Base-by-base conservation (phyloP, 2,888 invertebrate species). In the Blastobasis adustella region DNA sequence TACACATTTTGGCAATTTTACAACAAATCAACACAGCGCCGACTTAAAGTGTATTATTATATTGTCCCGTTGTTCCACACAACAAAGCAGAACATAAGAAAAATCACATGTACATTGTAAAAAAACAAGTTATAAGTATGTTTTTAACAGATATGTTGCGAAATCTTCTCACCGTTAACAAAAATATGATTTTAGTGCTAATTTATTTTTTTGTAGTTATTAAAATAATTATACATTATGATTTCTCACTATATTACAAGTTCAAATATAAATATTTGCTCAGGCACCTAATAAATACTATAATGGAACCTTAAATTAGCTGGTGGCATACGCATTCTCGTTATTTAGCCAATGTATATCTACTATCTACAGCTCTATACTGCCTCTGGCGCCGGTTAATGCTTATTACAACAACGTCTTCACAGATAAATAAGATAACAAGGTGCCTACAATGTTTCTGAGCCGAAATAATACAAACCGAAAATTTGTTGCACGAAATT, bases 1-100 rank as follows among this genome's bases (percentile, higher is more conserved):
- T 74, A 75, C 65, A 61, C 59, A 58, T 67, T 74, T 79, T 75
- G 77, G 74, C 75, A 71, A 71, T 72, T 69, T 70, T 66, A 69
- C 67, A 70, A 64, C 65, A 63, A 62, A 59, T 23, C 23, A 23
- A 23, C 23, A 2, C 23, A 23, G 23, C 23, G 23, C 23, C 23
- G 23, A 23, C 23, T 23, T 23, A 23, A 23, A 23, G 23, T 23
- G 23, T 23, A 23, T 23, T 23, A 23, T 23, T 23, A 23, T 23
- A 23, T 23, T 23, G 23, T 23, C 23, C 23, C 23, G 23, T 23
- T 23, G 23, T 23, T 23, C 3, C 23, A 23, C 23, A 23, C 23
- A 23, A 23, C 23, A 23, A 23, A 23, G 23, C 23, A 23, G 23
- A 23, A 23, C 23, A 23, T 23, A 23, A 23, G 23, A 23, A 23